Percentiles rank a stretch among this genome's conserved stretches.
Conservation (phyloP, 2,797 vertebrate species). For the Enteromius afrohamiltoni region DNA sequence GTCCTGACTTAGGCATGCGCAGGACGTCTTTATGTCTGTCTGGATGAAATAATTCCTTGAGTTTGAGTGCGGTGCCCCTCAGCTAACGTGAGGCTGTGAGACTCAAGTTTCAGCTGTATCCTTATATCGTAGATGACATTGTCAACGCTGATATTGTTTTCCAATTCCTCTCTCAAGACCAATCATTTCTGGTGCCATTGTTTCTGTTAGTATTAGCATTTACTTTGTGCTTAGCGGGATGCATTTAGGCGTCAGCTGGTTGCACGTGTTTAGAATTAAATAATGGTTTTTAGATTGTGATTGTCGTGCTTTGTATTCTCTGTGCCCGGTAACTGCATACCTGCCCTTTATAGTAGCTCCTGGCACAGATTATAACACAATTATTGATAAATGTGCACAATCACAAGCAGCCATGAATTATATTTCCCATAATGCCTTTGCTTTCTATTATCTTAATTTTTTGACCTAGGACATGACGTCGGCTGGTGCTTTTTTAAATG, state of each 20-base stretch:
- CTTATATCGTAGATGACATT: conserved; percentile 9
- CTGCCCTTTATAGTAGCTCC: conserved; percentile 27
- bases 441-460: conserved; percentile 27
- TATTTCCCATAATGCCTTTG: conserved; percentile 33
- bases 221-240: conserved; percentile 29
- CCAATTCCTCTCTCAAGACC: conserved; percentile 53
- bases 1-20: conserved; percentile 42
- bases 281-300: conserved; percentile 35
- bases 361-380: conserved; percentile 26
- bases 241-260: conserved; percentile 16
- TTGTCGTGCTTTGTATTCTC: neutral
- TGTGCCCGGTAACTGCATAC: conserved; percentile 12
- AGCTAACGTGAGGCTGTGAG: conserved; percentile 25
- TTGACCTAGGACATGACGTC: conserved; percentile 22
- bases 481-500: conserved; percentile 23
- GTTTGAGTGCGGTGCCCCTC: conserved; percentile 47
- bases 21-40: conserved; percentile 51
- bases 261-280: conserved; percentile 25
- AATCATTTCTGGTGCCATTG: conserved; percentile 56
- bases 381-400: conserved; percentile 33
- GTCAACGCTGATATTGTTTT: conserved; percentile 48
- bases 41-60: conserved; percentile 52
- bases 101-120: conserved; percentile 31
- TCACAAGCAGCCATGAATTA: conserved; percentile 30
- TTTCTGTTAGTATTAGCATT: conserved; percentile 42